Evolutionary conservation across 2,113 vertebrate species (phyloP), one percentile per base, ranked within the genome.

Genomic region (Chaenocephalus aceratus): DNA sequence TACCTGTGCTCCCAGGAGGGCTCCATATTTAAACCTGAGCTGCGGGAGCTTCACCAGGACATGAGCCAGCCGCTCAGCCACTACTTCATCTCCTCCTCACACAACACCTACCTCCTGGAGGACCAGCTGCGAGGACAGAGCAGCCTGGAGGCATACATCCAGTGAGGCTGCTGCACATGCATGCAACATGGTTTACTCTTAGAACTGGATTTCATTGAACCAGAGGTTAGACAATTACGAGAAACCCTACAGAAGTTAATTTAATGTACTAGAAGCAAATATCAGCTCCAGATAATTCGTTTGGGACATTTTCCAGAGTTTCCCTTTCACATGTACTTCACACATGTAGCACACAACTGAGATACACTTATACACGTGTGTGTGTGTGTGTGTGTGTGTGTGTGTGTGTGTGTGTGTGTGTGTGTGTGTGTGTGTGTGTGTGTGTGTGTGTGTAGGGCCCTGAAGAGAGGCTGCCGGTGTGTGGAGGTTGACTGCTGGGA

Each of bases 401-500:
- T 30, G 30, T 30, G 3, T 30, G 30, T 30, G 30, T 30, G 30
- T 30, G 30, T 30, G 30, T 30, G 30, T 30, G 30, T 30, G 30
- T 30, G 30, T 30, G 30, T 30, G 30, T 30, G 30, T 30, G 30
- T 30, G 30, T 30, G 30, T 41, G 52, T 82, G 52, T 70, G 59
- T 53, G 21, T 74, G 26, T 72, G 12, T 49, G 13, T 34, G 10
- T 71, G 0, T 6, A 95, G 95, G 86, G 95, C 97, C 57, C 90
- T 99, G 89, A 98, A 96, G 89, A 92, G 96, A 69, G 97, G 98
- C 13, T 99, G 98, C 80, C 96, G 97, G 30, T 99, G 98, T 45
- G 95, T 99, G 26, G 98, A 99, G 86, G 95, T 99, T 83, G 98
- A 99, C 88, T 96, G 96, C 86, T 99, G 98, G 98, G 97, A 99